These are phyloP conservation scores for Ovis canadensis DNA, from an alignment of 2,113 vertebrate species.

Conservation along the genomic window DNA sequence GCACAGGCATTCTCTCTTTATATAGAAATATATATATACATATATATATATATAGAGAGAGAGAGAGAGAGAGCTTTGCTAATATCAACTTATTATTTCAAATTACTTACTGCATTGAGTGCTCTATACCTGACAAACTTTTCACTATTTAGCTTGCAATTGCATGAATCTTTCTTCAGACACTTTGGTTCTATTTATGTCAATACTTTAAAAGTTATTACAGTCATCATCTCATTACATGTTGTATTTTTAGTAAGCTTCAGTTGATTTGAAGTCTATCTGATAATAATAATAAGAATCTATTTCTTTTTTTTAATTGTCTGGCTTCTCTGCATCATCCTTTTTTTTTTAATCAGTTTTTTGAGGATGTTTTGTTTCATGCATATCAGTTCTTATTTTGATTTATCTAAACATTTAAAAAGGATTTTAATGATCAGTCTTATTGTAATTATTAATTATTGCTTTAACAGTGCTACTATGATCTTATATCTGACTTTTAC, in stretches of 20 bases:
- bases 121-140: neutral
- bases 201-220: neutral
- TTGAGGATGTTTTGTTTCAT: neutral
- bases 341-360: neutral
- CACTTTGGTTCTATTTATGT: neutral
- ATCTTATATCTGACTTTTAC: neutral
- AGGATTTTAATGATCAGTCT: neutral
- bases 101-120: neutral
- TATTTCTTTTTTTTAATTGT: neutral
- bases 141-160: neutral
- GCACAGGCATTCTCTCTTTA: neutral
- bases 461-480: neutral
- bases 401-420: neutral
- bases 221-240: neutral
- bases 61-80: neutral
- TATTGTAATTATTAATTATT: neutral
- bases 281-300: neutral
- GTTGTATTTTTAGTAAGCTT: neutral
- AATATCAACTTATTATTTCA: neutral
- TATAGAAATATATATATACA: neutral
- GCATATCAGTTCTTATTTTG: neutral
- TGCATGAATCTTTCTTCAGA: neutral
- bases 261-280: neutral
- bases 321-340: neutral
- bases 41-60: too few relatives aligned